phyloP scores from a whole-genome alignment of 2,797 vertebrate genomes.

The Sebastes baramenuke region DNA sequence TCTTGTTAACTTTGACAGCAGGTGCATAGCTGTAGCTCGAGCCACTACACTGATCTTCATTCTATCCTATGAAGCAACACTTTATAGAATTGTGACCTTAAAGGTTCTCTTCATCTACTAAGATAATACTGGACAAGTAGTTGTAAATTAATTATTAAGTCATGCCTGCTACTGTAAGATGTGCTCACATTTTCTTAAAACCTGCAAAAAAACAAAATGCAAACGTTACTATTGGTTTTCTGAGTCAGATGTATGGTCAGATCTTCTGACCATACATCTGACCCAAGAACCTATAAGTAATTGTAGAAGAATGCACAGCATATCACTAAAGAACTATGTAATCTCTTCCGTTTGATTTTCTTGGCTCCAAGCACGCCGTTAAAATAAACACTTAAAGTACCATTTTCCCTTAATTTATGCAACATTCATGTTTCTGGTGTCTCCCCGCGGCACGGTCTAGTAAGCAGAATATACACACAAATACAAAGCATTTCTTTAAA shows the following conservation, averaged over 20 bases:
- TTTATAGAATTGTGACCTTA: background rate
- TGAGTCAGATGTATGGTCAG: too few relatives aligned
- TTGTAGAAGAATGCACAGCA: background rate
- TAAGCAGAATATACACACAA: background rate
- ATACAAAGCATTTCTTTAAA: background rate
- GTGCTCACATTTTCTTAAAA: background rate
- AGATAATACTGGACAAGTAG: background rate
- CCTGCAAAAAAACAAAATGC: background rate
- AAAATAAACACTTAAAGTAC: background rate
- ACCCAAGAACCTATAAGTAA: background rate
- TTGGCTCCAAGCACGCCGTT: background rate
- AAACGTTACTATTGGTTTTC: too few relatives aligned
- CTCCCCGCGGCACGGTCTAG: background rate
- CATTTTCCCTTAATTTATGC: background rate
- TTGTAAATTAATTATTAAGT: background rate
- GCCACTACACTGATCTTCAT: background rate
- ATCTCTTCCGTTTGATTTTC: background rate
- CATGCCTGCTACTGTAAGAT: too few relatives aligned
- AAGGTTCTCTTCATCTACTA: background rate
- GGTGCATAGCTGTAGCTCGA: background rate
- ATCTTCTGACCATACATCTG: background rate
- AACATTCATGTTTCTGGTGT: background rate
- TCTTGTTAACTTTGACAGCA: too few relatives aligned
- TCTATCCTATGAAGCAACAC: background rate
- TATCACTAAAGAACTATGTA: background rate